Conservation (phyloP, 2,888 invertebrate genomes). For the Agrilus biguttatus region DNA sequence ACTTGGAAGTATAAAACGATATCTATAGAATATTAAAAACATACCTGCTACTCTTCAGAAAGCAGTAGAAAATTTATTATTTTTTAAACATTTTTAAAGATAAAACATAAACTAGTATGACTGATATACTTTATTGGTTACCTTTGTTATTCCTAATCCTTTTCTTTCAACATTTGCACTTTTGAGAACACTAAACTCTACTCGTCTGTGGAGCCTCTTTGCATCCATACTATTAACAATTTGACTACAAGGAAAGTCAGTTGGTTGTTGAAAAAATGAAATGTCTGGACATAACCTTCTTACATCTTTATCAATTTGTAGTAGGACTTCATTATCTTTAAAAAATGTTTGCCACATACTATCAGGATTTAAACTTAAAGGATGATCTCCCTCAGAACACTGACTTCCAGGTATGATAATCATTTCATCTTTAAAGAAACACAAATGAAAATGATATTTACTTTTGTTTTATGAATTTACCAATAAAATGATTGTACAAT, state of each 20-base stretch:
- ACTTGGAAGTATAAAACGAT: too few relatives aligned
- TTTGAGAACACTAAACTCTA: conserved; percentile 71
- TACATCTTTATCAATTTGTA: conserved; percentile 97
- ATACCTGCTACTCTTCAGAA: conserved; percentile 17
- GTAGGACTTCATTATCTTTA: conserved; percentile 90
- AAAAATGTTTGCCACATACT: conserved; percentile 95
- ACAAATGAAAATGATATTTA: not conserved
- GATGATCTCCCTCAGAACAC: conserved; percentile 57
- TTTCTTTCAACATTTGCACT: conserved; percentile 79
- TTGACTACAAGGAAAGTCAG: conserved; percentile 76
- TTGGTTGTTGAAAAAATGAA: conserved; percentile 93
- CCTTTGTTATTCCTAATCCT: conserved; percentile 81
- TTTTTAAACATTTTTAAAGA: not conserved
- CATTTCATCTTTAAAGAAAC: conserved; percentile 55
- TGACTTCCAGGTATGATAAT: conserved; percentile 65
- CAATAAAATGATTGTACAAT: conserved; percentile 69
- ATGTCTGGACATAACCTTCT: conserved; percentile 88
- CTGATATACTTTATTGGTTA: conserved; percentile 27
- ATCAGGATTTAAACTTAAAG: conserved; percentile 85
- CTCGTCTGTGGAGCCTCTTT: conserved; percentile 75
- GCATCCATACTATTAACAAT: conserved; percentile 66
- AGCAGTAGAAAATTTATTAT: conserved; percentile 6
- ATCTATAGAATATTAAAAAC: not conserved
- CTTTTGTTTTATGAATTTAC: conserved; percentile 27
- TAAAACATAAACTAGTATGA: not conserved